Conservation (phyloP, 2,113 vertebrate genomes). For the Neolamprologus tretocephalus region DNA sequence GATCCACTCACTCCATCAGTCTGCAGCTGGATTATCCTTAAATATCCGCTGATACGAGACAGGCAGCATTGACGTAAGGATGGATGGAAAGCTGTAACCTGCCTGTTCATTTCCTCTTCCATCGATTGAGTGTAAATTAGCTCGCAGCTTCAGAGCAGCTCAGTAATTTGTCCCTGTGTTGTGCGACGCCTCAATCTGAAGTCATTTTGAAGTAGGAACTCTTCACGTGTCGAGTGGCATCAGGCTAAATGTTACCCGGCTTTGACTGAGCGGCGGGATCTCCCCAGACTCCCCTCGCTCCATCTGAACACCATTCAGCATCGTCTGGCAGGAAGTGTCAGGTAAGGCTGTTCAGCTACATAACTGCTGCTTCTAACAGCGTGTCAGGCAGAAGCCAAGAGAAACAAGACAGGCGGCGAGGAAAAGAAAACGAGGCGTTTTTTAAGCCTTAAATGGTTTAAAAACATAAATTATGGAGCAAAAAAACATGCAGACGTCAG, state of each 20-base stretch:
- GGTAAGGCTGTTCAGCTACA: neutral
- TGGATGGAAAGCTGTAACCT: neutral
- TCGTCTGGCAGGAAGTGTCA: constrained; percentile 12
- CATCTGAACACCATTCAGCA: neutral
- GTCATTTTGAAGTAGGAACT: neutral
- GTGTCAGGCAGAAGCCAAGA: neutral
- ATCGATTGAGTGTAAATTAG: neutral
- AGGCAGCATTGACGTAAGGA: neutral
- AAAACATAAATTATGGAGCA: neutral
- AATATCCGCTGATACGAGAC: neutral
- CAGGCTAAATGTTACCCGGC: constrained; percentile 4
- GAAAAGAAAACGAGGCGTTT: neutral
- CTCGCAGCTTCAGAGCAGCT: neutral
- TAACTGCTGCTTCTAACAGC: neutral
- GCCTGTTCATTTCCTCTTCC: neutral
- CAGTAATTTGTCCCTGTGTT: neutral
- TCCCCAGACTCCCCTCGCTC: neutral
- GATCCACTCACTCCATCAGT: neutral
- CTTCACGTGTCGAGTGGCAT: neutral
- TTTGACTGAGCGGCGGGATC: neutral
- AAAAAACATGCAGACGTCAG: neutral
- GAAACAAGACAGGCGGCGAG: neutral
- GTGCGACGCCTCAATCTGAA: neutral
- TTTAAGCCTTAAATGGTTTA: neutral
- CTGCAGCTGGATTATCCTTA: neutral